Evolutionary conservation across 2,888 invertebrate species (phyloP), one percentile per base, ranked within the genome.

Genomic region (Boloria euphrosyne): DNA sequence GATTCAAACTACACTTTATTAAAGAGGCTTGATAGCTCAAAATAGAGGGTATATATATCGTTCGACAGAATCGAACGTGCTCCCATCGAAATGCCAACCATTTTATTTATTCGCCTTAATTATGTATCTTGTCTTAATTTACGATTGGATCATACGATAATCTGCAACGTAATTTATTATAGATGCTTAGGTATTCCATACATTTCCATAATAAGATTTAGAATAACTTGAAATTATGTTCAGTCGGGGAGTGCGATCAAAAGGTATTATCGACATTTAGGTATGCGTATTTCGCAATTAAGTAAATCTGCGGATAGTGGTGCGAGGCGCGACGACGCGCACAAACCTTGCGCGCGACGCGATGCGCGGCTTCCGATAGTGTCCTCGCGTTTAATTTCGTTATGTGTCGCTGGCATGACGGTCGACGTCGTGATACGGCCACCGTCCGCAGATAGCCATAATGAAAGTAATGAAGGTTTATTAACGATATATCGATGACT

Each of bases 51-150:
- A 65, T 67, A 76, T 76, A 76, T 84, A 87, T 86, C 85, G 81
- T 76, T 67, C 77, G 74, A 80, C 81, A 81, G 87, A 89, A 90
- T 89, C 88, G 89, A 90, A 90, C 90, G 90, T 90, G 90, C 89
- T 90, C 88, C 90, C 88, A 89, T 90, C 86, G 89, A 91, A 91
- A 92, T 91, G 92, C 91, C 92, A 92, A 89, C 90, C 90, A 90
- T 92, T 91, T 92, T 92, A 91, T 92, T 92, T 91, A 91, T 92
- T 92, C 87, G 80, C 91, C 90, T 92, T 92, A 92, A 92, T 92
- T 92, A 92, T 92, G 92, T 92, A 92, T 92, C 92, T 92, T 92
- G 92, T 92, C 92, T 92, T 92, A 91, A 92, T 92, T 92, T 92
- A 92, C 92, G 92, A 92, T 92, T 92, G 90, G 89, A 92, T 92